phyloP scores from a whole-genome alignment of 2,888 invertebrate species.

The Watsonalla binaria region DNA sequence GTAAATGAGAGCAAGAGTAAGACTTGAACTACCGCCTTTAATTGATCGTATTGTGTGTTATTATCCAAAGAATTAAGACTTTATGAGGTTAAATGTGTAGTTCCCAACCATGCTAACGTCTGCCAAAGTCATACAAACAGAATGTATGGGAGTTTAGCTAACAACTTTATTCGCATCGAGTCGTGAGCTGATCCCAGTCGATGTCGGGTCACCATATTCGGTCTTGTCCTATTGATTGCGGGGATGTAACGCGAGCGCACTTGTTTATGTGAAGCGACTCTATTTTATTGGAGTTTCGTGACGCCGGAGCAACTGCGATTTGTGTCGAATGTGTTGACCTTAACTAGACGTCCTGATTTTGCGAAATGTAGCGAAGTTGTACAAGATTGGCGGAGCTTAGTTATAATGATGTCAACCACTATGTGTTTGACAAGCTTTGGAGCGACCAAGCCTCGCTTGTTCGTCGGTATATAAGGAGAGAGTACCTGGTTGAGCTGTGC shows the following conservation, averaged over 20 bases:
- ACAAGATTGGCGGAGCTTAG: background rate
- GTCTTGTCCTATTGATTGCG: constrained; percentile 28
- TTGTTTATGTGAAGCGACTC: constrained; percentile 49
- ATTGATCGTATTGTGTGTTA: too few species aligned
- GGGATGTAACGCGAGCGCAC: constrained; percentile 39
- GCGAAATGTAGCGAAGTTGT: constrained; percentile 3
- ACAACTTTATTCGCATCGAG: constrained; percentile 54
- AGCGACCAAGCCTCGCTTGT: background rate
- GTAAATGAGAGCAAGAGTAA: too few species aligned
- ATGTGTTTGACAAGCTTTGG: background rate
- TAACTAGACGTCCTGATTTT: constrained; percentile 25
- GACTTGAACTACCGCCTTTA: too few species aligned
- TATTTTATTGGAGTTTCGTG: constrained; percentile 63
- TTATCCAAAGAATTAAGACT: too few species aligned
- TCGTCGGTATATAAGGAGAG: too few species aligned
- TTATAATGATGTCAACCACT: background rate
- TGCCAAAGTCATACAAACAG: constrained; percentile 19
- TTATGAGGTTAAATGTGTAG: background rate
- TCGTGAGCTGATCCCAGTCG: constrained; percentile 45
- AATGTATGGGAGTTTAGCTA: constrained; percentile 29
- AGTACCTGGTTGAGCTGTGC: too few species aligned
- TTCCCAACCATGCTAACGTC: background rate
- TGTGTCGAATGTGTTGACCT: constrained; percentile 38
- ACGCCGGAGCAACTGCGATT: constrained; percentile 44
- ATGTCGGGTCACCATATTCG: constrained; percentile 7